Evolutionary conservation across 2,113 vertebrate species (phyloP), one percentile per base, ranked within the genome.

Genomic region (Myiagra hebetior): DNA sequence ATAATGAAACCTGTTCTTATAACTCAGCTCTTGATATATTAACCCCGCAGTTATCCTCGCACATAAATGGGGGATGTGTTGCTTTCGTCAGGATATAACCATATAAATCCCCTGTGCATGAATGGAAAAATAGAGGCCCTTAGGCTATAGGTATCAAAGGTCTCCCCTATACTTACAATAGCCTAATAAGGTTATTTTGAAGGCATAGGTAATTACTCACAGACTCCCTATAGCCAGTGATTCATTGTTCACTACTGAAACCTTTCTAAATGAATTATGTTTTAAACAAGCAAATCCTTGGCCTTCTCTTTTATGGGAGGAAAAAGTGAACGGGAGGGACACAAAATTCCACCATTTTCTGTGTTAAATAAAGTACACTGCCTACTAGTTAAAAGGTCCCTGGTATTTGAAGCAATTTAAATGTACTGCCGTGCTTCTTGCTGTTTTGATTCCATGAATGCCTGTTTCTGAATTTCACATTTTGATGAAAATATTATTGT

Each of bases 401-500:
- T 53, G 23, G 23, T 69, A 64, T 60, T 92, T 60, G 30, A 72
- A 68, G 12, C n/a, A 63, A 37, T 77, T 78, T 78, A 67, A 82
- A 53, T 46, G 33, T 41, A 59, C 44, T 60, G 2, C 56, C 0
- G 0, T 9, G 28, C n/a, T 81, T 91, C 79, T 80, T 46, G 22
- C 60, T 60, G 67, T 57, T 86, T 80, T 57, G 91, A 49, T 94
- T 95, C 91, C 23, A 20, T 79, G 80, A 92, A 77, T 53, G 68
- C 73, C 27, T 93, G 52, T 79, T 76, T 92, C 85, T 92, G 67
- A 60, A 91, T 91, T 89, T 81, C 65, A 49, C 49, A 7, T 93
- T 95, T 92, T 97, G 80, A 89, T 96, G 76, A 84, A 97, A 97
- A 97, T 93, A 89, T 94, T 96, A 93, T 94, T 95, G 84, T 94